A percentile compares a stretch with the other conserved stretches of the same genome.
Evolutionary conservation across 2,888 invertebrate genomes (phyloP).

Genomic region (Philopedon plagiatum): DNA sequence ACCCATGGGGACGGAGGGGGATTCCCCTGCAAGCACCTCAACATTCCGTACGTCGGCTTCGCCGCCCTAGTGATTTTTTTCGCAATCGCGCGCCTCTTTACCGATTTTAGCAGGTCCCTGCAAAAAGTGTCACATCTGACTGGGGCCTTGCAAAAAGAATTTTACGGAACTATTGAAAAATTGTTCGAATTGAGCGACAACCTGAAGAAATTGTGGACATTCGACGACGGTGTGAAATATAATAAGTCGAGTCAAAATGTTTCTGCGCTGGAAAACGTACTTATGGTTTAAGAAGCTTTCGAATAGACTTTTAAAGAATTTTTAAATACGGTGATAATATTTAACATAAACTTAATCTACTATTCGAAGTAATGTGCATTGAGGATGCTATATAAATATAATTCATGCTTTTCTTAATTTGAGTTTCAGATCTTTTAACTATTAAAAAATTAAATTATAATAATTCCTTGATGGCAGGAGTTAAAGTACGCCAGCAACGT

Average conservation of each 20-base stretch:
- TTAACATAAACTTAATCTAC: constrained; percentile 40
- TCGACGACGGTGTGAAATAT: constrained; percentile 41
- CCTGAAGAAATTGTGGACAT: constrained; percentile 33
- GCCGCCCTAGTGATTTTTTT: constrained; percentile 41
- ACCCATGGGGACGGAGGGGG: constrained; percentile 61
- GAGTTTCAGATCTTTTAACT: not conserved
- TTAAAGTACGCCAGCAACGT: too few species aligned
- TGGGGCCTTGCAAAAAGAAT: constrained; percentile 12
- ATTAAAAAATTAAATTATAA: too few species aligned
- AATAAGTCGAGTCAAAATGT: constrained; percentile 47
- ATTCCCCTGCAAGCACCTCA: constrained; percentile 14
- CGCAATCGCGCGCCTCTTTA: constrained; percentile 37
- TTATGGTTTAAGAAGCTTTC: constrained; percentile 63
- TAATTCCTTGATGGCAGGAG: too few species aligned
- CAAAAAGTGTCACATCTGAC: constrained; percentile 18
- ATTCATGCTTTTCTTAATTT: not conserved
- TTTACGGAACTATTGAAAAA: constrained; percentile 16
- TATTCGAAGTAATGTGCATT: constrained; percentile 41
- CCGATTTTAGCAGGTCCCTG: constrained; percentile 32
- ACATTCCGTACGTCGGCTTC: constrained; percentile 31
- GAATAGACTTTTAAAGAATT: constrained; percentile 61
- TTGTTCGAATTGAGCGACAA: constrained; percentile 22
- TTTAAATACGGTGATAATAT: constrained; percentile 63
- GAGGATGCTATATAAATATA: not conserved
- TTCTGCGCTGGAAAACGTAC: constrained; percentile 56